Percentiles rank a stretch among this genome's conserved stretches.
Evolutionary conservation across 2,888 invertebrate genomes (phyloP).

Genomic region (Drosophila infuscata): DNA sequence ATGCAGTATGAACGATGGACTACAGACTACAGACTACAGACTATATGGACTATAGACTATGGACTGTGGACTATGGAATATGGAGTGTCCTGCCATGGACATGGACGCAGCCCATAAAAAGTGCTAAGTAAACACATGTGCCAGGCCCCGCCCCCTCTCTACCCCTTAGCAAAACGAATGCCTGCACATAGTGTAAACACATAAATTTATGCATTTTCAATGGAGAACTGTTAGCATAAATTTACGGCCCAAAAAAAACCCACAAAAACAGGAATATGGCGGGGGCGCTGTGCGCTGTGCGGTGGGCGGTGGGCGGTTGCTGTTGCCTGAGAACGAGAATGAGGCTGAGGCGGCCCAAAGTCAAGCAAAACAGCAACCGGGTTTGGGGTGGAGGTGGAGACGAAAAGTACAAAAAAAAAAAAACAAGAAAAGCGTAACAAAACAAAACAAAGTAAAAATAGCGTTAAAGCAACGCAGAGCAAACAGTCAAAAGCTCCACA

Average conservation of each 20-base stretch:
- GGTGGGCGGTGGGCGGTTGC: constrained; percentile 4
- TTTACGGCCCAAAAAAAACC: constrained; percentile 63
- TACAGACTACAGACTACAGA: constrained; percentile 12
- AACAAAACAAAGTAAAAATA: constrained; percentile 72
- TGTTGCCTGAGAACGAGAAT: constrained; percentile 17
- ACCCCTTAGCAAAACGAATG: constrained; percentile 54
- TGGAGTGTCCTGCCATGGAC: constrained; percentile 33
- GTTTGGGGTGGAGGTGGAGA: constrained; percentile 8
- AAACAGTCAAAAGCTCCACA: constrained; percentile 70
- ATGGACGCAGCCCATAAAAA: constrained; percentile 67
- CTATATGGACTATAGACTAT: constrained; percentile 14
- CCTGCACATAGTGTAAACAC: constrained; percentile 79
- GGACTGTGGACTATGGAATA: constrained; percentile 26
- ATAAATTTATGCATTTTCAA: constrained; percentile 81
- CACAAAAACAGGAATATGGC: constrained; percentile 29
- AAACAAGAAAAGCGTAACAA: constrained; percentile 52
- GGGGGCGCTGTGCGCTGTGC: constrained; percentile 6
- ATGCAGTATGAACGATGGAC: constrained; percentile 37
- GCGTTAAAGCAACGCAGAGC: constrained; percentile 76
- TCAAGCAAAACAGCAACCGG: constrained; percentile 28
- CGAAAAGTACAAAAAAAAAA: constrained; percentile 42
- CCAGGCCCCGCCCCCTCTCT: neutral
- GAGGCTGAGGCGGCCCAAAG: constrained; percentile 21
- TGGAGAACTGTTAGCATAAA: constrained; percentile 80
- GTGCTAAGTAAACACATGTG: constrained; percentile 78